Evolutionary conservation across 2,888 invertebrate species (phyloP).

Genomic region (Dicyrtoma fusca): DNA sequence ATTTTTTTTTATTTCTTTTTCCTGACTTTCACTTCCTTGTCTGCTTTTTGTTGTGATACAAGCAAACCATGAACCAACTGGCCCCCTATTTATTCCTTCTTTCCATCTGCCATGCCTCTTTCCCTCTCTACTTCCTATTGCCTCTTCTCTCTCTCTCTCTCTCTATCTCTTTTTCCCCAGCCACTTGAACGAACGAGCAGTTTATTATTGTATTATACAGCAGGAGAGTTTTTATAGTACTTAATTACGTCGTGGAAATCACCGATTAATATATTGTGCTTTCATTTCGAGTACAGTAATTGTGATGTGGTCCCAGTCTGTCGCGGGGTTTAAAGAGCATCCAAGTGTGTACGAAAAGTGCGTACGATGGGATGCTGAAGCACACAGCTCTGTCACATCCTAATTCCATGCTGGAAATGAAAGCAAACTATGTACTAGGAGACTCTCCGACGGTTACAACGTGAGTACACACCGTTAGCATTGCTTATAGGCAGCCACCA

Average conservation of each 20-base stretch:
- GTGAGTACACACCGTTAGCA: no score
- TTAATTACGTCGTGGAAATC: neutral
- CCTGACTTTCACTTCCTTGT: slow-evolving; percentile 3
- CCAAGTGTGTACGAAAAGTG: no score
- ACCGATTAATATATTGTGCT: no score
- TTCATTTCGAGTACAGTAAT: no score
- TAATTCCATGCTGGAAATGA: no score
- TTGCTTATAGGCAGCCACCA: no score
- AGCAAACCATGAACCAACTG: neutral
- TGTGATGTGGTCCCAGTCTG: no score
- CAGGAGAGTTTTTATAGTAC: slow-evolving; percentile 17
- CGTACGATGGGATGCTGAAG: no score
- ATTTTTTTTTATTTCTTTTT: neutral
- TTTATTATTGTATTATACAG: slow-evolving; percentile 32
- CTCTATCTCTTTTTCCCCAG: neutral
- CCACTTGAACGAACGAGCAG: slow-evolving; percentile 1
- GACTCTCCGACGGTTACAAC: no score
- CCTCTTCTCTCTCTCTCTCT: neutral
- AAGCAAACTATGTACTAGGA: no score
- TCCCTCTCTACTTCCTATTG: neutral
- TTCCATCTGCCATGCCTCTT: neutral
- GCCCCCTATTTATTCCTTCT: slow-evolving; percentile 20
- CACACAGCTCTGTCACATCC: no score
- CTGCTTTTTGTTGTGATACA: slow-evolving; percentile 9
- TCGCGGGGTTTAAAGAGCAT: no score